These are phyloP conservation scores for Corvus hawaiiensis DNA, from an alignment of 2,113 vertebrate genomes.

Conservation along the genomic window DNA sequence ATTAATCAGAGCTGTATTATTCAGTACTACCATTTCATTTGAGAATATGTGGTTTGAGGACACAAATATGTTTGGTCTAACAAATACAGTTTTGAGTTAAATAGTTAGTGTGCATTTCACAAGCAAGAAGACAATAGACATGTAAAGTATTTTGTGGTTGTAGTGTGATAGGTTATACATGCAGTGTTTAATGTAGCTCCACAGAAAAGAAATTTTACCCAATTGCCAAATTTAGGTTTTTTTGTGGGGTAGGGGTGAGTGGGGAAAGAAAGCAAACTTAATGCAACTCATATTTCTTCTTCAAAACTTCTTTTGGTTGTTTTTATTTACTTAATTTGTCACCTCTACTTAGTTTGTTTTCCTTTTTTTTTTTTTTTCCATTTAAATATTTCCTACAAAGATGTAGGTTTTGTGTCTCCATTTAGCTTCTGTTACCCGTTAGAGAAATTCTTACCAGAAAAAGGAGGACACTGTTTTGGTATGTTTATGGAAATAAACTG, in stretches of 20 bases:
- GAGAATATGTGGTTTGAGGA: neutral
- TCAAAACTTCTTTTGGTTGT: neutral
- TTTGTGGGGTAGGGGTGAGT: neutral
- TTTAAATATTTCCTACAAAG: conserved; percentile 17
- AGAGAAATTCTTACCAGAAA: conserved; percentile 43
- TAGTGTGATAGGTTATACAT: neutral
- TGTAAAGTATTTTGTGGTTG: neutral
- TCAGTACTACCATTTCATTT: neutral
- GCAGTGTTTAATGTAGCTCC: neutral
- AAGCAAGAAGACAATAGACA: neutral
- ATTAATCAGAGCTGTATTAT: neutral
- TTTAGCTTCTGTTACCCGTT: conserved; percentile 40
- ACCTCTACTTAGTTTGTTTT: conserved; percentile 29
- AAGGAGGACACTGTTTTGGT: conserved; percentile 46
- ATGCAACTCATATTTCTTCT: neutral
- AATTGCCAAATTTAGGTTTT: neutral
- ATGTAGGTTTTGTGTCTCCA: conserved; percentile 37
- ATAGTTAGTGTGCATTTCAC: neutral
- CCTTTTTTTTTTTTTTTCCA: neutral
- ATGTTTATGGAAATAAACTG: conserved; percentile 33
- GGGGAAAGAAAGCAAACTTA: neutral
- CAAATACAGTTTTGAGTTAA: neutral
- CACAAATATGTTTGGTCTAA: neutral
- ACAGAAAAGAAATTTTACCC: neutral
- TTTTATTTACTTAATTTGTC: conserved; percentile 20